Conservation (phyloP, 2,888 invertebrate species). For the Laspeyria flexula region DNA sequence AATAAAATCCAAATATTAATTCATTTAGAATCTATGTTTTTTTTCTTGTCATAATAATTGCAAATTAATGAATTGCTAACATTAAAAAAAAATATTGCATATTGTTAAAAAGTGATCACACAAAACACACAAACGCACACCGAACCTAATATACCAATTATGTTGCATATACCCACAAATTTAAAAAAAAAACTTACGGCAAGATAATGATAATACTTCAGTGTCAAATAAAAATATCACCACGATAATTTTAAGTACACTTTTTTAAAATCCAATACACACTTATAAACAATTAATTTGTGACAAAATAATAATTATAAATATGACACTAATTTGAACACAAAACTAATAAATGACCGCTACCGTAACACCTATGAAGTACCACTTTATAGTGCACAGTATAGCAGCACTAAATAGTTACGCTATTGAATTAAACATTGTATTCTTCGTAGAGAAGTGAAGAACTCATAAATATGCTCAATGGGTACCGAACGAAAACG, state of each 20-base stretch:
- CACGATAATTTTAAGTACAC: conserved; percentile 54
- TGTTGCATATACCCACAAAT: conserved; percentile 33
- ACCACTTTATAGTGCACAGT: conserved; percentile 44
- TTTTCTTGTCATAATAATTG: not conserved
- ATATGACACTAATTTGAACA: conserved; percentile 85
- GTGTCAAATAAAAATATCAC: conserved; percentile 56
- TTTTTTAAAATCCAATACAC: conserved; percentile 40
- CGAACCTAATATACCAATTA: conserved; percentile 16
- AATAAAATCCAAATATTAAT: no score
- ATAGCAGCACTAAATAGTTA: conserved; percentile 40
- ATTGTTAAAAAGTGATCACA: conserved; percentile 20
- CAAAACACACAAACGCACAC: conserved; percentile 30
- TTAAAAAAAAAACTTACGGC: conserved; percentile 52
- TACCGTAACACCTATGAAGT: conserved; percentile 41
- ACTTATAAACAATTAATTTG: conserved; percentile 59
- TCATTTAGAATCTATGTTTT: no score
- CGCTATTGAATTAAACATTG: conserved; percentile 29
- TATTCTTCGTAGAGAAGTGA: not conserved
- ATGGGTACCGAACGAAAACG: no score
- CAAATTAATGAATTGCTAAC: no score
- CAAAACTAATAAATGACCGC: conserved; percentile 67
- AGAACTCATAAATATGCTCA: not conserved
- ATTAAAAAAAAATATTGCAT: no score
- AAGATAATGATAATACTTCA: conserved; percentile 69
- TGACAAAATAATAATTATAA: conserved; percentile 67